Base-by-base conservation (phyloP, 2,113 vertebrate genomes). In the Marcusenius ussheri region DNA sequence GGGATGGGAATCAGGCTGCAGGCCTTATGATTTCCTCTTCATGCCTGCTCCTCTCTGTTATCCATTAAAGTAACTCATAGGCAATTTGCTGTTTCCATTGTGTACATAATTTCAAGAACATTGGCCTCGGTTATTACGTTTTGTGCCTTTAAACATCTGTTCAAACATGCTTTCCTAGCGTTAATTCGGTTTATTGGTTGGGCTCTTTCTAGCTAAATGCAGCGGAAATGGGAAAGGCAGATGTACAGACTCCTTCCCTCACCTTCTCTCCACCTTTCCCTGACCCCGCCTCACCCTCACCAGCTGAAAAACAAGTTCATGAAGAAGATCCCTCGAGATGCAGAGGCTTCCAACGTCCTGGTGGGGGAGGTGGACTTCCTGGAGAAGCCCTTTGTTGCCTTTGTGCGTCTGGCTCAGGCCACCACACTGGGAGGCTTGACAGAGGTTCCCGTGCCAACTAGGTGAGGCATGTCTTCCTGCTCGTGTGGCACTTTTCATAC, bases 301-400 rank as follows among this genome's bases (percentile, higher is more conserved):
- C 92, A 99, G 98, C 92, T 98, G 77, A 99, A 97, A 94, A 99
- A 99, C 91, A 99, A 98, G 87, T 99, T 99, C 94, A 99, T 99
- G 95, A 99, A 99, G 96, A 99, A 99, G 96, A 99, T 99, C 50
- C 98, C 98, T n/a, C 96, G 97, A 91, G 97, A 99, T 47, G 98
- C 98, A 0, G 98, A 99, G 92, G 98, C 98, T 5, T 99, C 98
- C 88, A 99, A 99, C 0, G 97, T 99, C 88, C 95, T 99, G 45
- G 97, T 99, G 91, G 98, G 98, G 0, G 98, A 99, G 92, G 98
- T 99, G 90, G 98, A 99, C 90, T 99, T 99, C 92, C 96, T 99
- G 88, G 97, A 96, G 91, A 98, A 98, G 91, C 98, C 98, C 0
- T 99, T 99, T 0, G 98, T 99, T 1, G 98, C 98, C 1, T 99